Evolutionary conservation across 2,888 invertebrate genomes (phyloP).

Genomic region (Synergus itoensis): DNA sequence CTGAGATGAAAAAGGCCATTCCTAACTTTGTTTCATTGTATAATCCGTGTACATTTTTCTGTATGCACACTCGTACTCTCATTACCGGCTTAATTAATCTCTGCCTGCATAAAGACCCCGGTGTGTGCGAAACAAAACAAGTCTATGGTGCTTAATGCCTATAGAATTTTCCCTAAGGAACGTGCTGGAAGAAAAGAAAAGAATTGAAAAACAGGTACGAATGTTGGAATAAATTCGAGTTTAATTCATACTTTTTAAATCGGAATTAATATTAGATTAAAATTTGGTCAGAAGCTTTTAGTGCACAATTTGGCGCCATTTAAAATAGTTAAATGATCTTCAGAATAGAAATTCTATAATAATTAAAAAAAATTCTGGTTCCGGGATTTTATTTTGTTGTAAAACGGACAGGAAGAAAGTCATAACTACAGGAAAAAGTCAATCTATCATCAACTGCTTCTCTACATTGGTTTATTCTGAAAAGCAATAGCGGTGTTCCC

Average conservation of each 20-base stretch:
- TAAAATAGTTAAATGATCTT: background rate
- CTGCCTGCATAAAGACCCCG: background rate
- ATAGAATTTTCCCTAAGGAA: background rate
- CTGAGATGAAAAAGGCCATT: background rate
- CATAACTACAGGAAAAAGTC: conserved; percentile 48
- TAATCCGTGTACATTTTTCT: background rate
- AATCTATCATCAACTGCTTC: conserved; percentile 65
- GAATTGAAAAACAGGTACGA: background rate
- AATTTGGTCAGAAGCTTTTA: no score
- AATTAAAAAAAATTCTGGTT: background rate
- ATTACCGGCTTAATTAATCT: conserved; percentile 34
- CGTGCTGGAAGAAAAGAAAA: background rate
- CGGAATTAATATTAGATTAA: no score
- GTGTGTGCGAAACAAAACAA: background rate
- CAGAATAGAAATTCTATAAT: background rate
- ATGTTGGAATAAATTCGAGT: background rate
- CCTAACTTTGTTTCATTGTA: background rate
- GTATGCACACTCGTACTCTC: conserved; percentile 7
- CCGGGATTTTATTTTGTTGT: background rate
- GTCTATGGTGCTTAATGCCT: background rate
- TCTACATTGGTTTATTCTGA: conserved; percentile 60
- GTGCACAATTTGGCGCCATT: background rate
- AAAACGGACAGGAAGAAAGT: conserved; percentile 43
- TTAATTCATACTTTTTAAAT: no score
- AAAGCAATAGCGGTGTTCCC: conserved; percentile 62